Percentiles rank a stretch among this genome's conserved stretches.
phyloP scores from a whole-genome alignment of 1,140 invertebrate genomes.

The Bombus balteatus region DNA sequence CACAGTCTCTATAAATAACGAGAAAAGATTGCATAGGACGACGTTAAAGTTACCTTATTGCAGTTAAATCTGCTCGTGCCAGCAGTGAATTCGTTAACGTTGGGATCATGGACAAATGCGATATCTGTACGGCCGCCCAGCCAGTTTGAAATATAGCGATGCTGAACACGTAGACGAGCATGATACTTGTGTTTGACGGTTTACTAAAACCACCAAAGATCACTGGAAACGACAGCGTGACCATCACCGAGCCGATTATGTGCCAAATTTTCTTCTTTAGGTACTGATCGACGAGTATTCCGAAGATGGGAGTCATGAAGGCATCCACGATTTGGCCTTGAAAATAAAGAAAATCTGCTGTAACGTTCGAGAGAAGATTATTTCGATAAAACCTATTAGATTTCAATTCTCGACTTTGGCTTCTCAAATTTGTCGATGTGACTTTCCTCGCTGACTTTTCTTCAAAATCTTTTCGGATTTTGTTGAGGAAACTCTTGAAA shows the following conservation, averaged over 20 bases:
- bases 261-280: constrained; percentile 93
- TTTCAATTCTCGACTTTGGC: no score
- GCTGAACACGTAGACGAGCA: constrained; percentile 86
- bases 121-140: constrained; percentile 95
- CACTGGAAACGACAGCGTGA: constrained; percentile 89
- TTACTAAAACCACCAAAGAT: constrained; percentile 88
- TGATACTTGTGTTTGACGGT: constrained; percentile 77
- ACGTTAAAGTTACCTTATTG: constrained; percentile 85
- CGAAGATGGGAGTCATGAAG: constrained; percentile 92
- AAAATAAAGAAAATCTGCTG: background rate
- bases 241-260: constrained; percentile 88
- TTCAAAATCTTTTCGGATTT: no score
- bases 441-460: no score
- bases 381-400: no score
- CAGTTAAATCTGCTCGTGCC: constrained; percentile 90
- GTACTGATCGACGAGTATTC: constrained; percentile 90
- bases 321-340: constrained; percentile 93
- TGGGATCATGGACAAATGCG: constrained; percentile 94
- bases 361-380: no score
- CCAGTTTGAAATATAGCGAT: constrained; percentile 94
- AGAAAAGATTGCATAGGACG: background rate
- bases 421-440: background rate
- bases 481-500: no score
- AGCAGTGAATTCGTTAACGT: constrained; percentile 87
- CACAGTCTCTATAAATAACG: background rate